A percentile compares a stretch with the other conserved stretches of the same genome.
These are phyloP conservation scores for Opisthocomus hoazin DNA, from an alignment of 2,113 vertebrate genomes.

Conservation along the genomic window DNA sequence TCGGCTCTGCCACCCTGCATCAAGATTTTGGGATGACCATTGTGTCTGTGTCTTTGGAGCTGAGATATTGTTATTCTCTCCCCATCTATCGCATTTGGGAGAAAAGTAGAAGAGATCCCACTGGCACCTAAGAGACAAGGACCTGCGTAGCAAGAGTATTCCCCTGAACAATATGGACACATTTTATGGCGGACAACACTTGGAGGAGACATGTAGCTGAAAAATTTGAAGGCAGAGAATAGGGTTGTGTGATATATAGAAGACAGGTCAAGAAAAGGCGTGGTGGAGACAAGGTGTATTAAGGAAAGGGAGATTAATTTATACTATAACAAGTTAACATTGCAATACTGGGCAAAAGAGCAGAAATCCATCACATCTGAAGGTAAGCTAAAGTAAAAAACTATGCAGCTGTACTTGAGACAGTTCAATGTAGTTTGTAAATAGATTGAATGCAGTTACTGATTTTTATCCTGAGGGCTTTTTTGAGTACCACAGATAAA, in stretches of 20 bases:
- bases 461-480: neutral
- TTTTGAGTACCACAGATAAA: neutral
- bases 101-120: neutral
- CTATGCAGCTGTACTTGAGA: neutral
- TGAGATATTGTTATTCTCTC: neutral
- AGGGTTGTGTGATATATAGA: neutral
- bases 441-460: neutral
- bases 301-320: neutral
- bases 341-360: neutral
- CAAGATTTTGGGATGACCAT: neutral
- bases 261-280: neutral
- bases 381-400: neutral
- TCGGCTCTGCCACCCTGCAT: neutral
- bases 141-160: accelerated
- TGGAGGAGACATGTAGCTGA: neutral
- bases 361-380: neutral
- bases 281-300: neutral
- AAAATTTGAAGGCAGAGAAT: neutral
- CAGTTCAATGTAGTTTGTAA: neutral
- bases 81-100: neutral
- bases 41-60: neutral
- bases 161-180: neutral
- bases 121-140: neutral
- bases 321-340: neutral
- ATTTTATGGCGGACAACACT: neutral